phyloP scores from a whole-genome alignment of 2,797 vertebrate genomes.

The Eleutherodactylus coqui region DNA sequence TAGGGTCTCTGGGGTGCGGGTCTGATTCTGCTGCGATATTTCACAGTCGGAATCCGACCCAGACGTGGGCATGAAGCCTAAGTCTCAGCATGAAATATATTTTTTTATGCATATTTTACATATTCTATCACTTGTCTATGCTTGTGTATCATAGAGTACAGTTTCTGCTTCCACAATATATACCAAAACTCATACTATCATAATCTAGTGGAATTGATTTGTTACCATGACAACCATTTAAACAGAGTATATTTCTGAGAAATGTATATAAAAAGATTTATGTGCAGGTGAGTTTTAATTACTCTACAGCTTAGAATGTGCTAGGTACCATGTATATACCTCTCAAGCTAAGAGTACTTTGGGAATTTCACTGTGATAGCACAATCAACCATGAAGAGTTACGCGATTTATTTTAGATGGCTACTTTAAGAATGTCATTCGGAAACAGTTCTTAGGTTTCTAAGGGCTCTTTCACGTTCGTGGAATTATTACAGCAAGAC shows the following conservation, averaged over 20 bases:
- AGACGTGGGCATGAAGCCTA: too few relatives aligned
- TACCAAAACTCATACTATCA: slow-evolving; percentile 67
- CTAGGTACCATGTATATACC: too few relatives aligned
- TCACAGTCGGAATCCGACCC: too few relatives aligned
- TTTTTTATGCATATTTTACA: background rate
- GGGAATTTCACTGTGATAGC: background rate
- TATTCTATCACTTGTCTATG: background rate
- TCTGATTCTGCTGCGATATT: too few relatives aligned
- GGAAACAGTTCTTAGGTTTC: background rate
- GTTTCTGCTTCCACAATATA: background rate
- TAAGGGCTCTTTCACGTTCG: background rate
- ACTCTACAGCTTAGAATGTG: slow-evolving; percentile 11
- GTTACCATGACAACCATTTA: slow-evolving; percentile 80
- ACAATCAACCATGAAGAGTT: background rate
- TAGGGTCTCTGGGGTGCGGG: too few relatives aligned
- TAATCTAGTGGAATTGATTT: slow-evolving; percentile 72
- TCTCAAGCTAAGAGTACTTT: background rate
- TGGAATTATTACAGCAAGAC: too few relatives aligned
- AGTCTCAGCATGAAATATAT: background rate
- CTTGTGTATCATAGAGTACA: background rate
- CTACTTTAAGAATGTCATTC: background rate
- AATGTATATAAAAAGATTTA: slow-evolving; percentile 65
- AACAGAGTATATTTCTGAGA: slow-evolving; percentile 69
- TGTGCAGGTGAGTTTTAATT: slow-evolving; percentile 68
- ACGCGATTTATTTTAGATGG: background rate